A percentile compares a stretch with the other conserved stretches of the same genome.
Conservation (phyloP, 2,888 invertebrate species). For the Trachelus troglodyta region DNA sequence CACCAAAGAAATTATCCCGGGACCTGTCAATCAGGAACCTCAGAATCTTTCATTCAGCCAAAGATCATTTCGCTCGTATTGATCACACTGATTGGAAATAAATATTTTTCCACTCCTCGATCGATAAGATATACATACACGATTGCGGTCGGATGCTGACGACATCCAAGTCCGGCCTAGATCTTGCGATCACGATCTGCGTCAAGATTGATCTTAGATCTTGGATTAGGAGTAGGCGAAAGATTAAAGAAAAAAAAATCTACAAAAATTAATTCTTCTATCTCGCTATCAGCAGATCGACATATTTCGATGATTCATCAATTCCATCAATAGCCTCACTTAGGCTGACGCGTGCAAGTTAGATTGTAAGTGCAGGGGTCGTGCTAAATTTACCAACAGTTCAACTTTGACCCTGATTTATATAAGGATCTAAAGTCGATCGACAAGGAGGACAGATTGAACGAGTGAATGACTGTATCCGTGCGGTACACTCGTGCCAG, state of each 20-base stretch:
- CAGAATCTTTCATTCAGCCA: background rate
- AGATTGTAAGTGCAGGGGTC: background rate
- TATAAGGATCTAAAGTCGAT: background rate
- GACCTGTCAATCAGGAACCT: background rate
- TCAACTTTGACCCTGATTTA: background rate
- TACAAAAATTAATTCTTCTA: background rate
- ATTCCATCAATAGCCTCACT: no score
- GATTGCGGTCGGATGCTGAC: background rate
- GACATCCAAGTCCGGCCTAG: background rate
- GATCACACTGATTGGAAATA: background rate
- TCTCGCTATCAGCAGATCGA: background rate
- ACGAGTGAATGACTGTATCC: background rate
- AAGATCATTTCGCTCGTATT: background rate
- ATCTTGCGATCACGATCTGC: background rate
- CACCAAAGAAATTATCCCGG: background rate
- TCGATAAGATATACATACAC: background rate
- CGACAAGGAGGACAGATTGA: background rate
- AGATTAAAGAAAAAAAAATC: background rate
- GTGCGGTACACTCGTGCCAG: background rate
- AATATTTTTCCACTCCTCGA: background rate
- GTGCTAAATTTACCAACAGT: background rate
- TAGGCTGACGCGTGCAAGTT: background rate
- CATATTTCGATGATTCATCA: no score
- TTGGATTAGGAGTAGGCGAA: background rate
- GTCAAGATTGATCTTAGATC: background rate